Evolutionary conservation across 2,113 vertebrate species (phyloP), one percentile per base, ranked within the genome.

Genomic region (Clupea harengus): DNA sequence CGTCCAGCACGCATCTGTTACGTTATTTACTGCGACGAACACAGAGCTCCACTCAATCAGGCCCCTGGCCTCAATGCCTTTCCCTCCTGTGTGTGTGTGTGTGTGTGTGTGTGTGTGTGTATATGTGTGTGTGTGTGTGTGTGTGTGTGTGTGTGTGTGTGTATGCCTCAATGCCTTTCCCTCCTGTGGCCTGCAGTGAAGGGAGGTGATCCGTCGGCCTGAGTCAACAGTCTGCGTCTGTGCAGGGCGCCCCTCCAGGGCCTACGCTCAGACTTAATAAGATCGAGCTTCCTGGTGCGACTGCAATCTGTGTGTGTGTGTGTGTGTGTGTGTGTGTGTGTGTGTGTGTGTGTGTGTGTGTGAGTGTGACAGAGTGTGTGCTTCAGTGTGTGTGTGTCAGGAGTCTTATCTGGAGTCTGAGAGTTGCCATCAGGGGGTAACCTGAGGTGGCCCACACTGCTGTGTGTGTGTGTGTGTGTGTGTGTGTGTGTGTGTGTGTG

Each of bases 381-480:
- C 2, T 1, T 39, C 39, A 49, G 47, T n/a, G 39, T 39, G 39
- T 39, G 18, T 39, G 39, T 39, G 39, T 39, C 39, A 49, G 47
- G 47, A 49, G 47, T 39, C 39, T 39, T 39, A 39, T 49, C 6
- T 49, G 10, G 10, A 49, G 47, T 49, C 47, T 49, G 47, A 49
- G 6, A 49, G 47, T 8, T 49, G 47, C 47, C 47, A 49, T 49
- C 47, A 49, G 86, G 82, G 50, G 88, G 86, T 47, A 87, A 85
- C 88, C 86, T 88, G 39, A 39, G 39, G 39, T 39, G 39, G 39
- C 39, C 39, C 39, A 39, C 88, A 90, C 81, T 0, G 6, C 10
- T 49, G 1, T 49, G 47, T 49, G 1, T 2, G 47, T 49, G 47
- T 49, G 47, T 49, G 47, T 49, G 89, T 92, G 89, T 91, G 88